Evolutionary conservation across 2,888 invertebrate genomes (phyloP).

Genomic region (Penaeus monodon): DNA sequence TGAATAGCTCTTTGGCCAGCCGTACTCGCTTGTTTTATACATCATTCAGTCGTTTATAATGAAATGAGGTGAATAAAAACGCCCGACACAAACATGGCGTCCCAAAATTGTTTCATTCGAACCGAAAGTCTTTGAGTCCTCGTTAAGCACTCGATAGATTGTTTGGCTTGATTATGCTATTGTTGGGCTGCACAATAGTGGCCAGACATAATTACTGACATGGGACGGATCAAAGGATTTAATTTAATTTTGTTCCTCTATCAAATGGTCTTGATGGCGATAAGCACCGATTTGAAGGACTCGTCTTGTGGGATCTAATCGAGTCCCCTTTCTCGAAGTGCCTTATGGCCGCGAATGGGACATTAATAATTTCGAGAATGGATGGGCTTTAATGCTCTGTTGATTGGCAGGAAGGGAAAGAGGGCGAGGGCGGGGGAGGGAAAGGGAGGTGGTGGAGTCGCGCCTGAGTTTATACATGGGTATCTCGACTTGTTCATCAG

Average conservation of each 20-base stretch:
- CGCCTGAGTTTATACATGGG: no score
- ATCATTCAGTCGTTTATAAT: slow-evolving; percentile 1
- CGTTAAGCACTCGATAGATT: slow-evolving; percentile 42
- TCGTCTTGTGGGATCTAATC: not conserved
- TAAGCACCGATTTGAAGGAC: slow-evolving; percentile 32
- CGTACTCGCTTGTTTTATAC: slow-evolving; percentile 18
- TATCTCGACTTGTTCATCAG: no score
- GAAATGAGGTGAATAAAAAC: not conserved
- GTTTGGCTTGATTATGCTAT: slow-evolving; percentile 45
- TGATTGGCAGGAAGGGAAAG: not conserved
- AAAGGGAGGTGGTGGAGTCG: no score
- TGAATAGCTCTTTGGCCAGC: slow-evolving; percentile 7
- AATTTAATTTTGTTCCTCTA: slow-evolving; percentile 59
- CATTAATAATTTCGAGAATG: slow-evolving; percentile 28
- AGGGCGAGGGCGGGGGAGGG: no score
- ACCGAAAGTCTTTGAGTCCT: slow-evolving; percentile 26
- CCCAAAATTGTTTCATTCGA: slow-evolving; percentile 25
- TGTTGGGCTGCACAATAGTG: slow-evolving; percentile 52
- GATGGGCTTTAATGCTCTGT: slow-evolving; percentile 22
- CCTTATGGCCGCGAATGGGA: not conserved
- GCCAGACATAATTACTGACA: slow-evolving; percentile 53
- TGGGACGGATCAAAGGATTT: slow-evolving; percentile 43
- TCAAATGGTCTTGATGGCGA: slow-evolving; percentile 55
- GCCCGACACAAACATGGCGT: not conserved
- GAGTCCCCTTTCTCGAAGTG: slow-evolving; percentile 2